Evolutionary conservation across 2,888 invertebrate species (phyloP).

Genomic region (Notodonta ziczac): DNA sequence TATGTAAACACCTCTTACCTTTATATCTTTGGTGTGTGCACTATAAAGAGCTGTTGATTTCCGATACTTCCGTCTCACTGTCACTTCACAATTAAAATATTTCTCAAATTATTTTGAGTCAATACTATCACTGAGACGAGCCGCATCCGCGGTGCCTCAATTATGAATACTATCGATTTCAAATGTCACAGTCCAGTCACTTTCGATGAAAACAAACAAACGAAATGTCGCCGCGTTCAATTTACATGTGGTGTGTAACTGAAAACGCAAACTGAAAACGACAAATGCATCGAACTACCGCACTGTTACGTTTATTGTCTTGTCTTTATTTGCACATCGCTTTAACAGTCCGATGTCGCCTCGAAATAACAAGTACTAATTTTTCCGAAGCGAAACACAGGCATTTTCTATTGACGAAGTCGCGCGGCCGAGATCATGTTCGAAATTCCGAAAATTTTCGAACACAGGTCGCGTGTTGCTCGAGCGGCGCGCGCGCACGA

Average conservation of each 20-base stretch:
- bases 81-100: slow-evolving; percentile 66
- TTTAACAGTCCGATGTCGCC: slow-evolving; percentile 32
- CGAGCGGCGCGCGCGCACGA: slow-evolving; percentile 80
- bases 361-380: slow-evolving; percentile 25
- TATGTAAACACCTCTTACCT: slow-evolving; percentile 62
- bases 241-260: slow-evolving; percentile 65
- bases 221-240: slow-evolving; percentile 50
- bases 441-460: slow-evolving; percentile 48
- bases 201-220: slow-evolving; percentile 70
- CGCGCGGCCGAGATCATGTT: slow-evolving; percentile 66
- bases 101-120: slow-evolving; percentile 53
- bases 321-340: slow-evolving; percentile 47
- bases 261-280: slow-evolving; percentile 72
- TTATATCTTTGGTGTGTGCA: slow-evolving; percentile 74
- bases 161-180: slow-evolving; percentile 67
- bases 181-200: slow-evolving; percentile 77
- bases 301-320: slow-evolving; percentile 51
- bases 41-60: slow-evolving; percentile 41
- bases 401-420: slow-evolving; percentile 54
- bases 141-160: slow-evolving; percentile 57
- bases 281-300: slow-evolving; percentile 41
- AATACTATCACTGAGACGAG: slow-evolving; percentile 58
- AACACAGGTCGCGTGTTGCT: slow-evolving; percentile 65
- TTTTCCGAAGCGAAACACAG: slow-evolving; percentile 44
- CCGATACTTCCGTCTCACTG: slow-evolving; percentile 66